phyloP scores from a whole-genome alignment of 2,797 vertebrate species.

The Antennarius maculatus region DNA sequence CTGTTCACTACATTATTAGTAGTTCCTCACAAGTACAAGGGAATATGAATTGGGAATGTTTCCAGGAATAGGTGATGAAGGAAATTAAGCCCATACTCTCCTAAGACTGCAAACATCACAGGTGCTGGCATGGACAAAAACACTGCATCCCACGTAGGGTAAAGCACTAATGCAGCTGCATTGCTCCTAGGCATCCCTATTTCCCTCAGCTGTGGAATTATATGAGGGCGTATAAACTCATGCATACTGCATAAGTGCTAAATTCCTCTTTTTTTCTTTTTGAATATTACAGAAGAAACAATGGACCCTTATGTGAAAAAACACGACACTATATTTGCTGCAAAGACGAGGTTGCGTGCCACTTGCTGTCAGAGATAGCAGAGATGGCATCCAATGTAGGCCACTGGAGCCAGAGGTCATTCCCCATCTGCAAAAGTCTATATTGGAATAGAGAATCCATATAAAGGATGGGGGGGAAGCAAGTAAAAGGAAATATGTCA shows the following conservation, averaged over 20 bases:
- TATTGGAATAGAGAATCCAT: conserved; percentile 38
- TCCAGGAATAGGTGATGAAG: conserved; percentile 36
- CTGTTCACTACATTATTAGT: conserved; percentile 34
- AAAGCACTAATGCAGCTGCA: conserved; percentile 46
- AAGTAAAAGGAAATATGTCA: background rate
- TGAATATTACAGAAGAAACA: conserved; percentile 66
- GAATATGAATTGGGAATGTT: conserved; percentile 25
- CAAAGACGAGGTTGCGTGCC: conserved; percentile 6
- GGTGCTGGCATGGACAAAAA: conserved; percentile 28
- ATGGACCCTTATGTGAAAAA: conserved; percentile 26
- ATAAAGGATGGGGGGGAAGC: conserved; percentile 22
- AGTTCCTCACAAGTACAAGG: conserved; percentile 35
- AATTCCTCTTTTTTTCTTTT: conserved; percentile 59
- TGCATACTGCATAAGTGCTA: conserved; percentile 75
- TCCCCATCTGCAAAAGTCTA: conserved; percentile 49
- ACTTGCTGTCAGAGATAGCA: conserved; percentile 21
- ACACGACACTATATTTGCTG: conserved; percentile 40
- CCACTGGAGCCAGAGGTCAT: conserved; percentile 34
- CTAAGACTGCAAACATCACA: conserved; percentile 28
- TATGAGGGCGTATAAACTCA: conserved; percentile 44
- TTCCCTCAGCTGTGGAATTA: conserved; percentile 50
- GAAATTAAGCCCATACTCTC: conserved; percentile 36
- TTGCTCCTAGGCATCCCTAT: conserved; percentile 50
- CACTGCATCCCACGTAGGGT: conserved; percentile 41
- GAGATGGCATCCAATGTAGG: conserved; percentile 44